phyloP scores from a whole-genome alignment of 2,797 vertebrate genomes.

The Phalloptychus januarius region DNA sequence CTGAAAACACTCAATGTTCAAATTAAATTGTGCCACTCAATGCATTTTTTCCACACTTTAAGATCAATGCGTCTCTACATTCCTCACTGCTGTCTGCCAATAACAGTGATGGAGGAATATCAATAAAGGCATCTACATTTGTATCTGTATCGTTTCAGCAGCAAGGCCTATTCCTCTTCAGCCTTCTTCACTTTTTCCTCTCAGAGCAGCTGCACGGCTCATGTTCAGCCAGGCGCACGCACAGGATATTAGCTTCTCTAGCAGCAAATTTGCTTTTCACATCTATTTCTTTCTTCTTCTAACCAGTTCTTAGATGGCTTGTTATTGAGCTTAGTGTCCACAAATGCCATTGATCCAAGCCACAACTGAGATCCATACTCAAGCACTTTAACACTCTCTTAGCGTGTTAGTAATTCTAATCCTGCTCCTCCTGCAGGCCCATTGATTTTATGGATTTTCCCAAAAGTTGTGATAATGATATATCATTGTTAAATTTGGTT shows the following conservation, averaged over 20 bases:
- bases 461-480: slow-evolving; percentile 99
- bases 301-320: slow-evolving; percentile 92
- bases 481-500: slow-evolving; percentile 99
- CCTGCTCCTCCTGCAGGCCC: slow-evolving; percentile 95
- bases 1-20: slow-evolving; percentile 63
- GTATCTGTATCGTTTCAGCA: slow-evolving; percentile 77
- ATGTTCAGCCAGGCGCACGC: slow-evolving; percentile 78
- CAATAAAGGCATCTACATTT: slow-evolving; percentile 80
- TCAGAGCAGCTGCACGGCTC: slow-evolving; percentile 73
- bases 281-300: slow-evolving; percentile 95
- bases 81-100: slow-evolving; percentile 76
- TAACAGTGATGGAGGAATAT: slow-evolving; percentile 80
- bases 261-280: slow-evolving; percentile 99
- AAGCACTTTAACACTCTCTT: slow-evolving; percentile 95
- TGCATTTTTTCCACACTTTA: slow-evolving; percentile 61
- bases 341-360: slow-evolving; percentile 99
- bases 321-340: slow-evolving; percentile 99
- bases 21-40: slow-evolving; percentile 75
- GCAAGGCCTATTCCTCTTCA: slow-evolving; percentile 76
- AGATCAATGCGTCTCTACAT: slow-evolving; percentile 79
- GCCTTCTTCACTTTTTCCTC: slow-evolving; percentile 68
- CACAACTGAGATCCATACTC: slow-evolving; percentile 98
- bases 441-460: slow-evolving; percentile 99
- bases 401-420: slow-evolving; percentile 98
- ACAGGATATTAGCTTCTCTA: slow-evolving; percentile 96